Conservation (phyloP, 2,888 invertebrate species). For the Carpatolechia fugitivella region DNA sequence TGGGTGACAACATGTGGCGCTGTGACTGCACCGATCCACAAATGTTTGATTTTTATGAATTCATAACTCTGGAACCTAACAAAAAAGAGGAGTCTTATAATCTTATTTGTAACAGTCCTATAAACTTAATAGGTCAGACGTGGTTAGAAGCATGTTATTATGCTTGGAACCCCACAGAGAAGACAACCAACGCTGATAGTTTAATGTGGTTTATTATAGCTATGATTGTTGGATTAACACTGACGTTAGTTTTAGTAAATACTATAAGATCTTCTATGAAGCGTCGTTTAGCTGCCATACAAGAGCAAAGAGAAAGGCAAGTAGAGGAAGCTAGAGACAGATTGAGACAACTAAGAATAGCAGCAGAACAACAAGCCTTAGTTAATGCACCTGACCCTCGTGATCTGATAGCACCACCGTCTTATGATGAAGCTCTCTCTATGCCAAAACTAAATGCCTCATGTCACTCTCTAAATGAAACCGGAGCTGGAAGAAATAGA, state of each 20-base stretch:
- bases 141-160: conserved; percentile 85
- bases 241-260: conserved; percentile 75
- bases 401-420: conserved; percentile 84
- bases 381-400: conserved; percentile 83
- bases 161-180: conserved; percentile 77
- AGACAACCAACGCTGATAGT: conserved; percentile 60
- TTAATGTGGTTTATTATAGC: conserved; percentile 81
- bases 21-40: conserved; percentile 83
- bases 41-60: conserved; percentile 81
- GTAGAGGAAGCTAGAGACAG: conserved; percentile 80
- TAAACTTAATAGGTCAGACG: conserved; percentile 78
- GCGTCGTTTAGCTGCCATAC: conserved; percentile 67
- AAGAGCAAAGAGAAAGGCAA: conserved; percentile 76
- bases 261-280: conserved; percentile 77
- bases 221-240: conserved; percentile 72
- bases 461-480: conserved; percentile 75
- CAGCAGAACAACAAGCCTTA: conserved; percentile 73
- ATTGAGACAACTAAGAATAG: conserved; percentile 73
- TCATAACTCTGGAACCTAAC: conserved; percentile 76
- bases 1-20: conserved; percentile 87
- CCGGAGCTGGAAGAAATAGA: conserved; percentile 62
- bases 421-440: conserved; percentile 87
- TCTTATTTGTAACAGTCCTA: conserved; percentile 83
- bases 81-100: conserved; percentile 73
- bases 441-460: conserved; percentile 85